A percentile compares a stretch with the other conserved stretches of the same genome.
These are phyloP conservation scores for Drosophila mojavensis DNA, from an alignment of 1,140 invertebrate species.

Conservation along the genomic window DNA sequence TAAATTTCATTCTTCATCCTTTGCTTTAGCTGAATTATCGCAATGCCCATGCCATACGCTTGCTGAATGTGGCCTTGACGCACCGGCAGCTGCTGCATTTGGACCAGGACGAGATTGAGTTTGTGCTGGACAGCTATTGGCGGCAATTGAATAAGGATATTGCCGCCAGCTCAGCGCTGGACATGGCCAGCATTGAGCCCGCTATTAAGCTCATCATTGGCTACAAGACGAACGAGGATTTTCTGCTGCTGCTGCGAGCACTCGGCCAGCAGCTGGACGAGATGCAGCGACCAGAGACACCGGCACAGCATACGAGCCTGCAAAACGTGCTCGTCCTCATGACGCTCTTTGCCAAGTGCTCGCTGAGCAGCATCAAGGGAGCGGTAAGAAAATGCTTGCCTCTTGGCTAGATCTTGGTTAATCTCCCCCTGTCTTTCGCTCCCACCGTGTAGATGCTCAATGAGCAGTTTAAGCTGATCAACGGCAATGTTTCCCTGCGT, in stretches of 20 bases:
- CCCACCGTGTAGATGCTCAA: slow-evolving; percentile 71
- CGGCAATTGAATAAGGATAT: slow-evolving; percentile 69
- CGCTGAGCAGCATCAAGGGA: slow-evolving; percentile 73
- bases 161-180: slow-evolving; percentile 13
- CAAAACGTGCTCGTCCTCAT: slow-evolving; percentile 63
- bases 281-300: slow-evolving; percentile 41
- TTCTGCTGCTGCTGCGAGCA: slow-evolving; percentile 57
- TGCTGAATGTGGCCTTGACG: slow-evolving; percentile 70
- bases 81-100: slow-evolving; percentile 70
- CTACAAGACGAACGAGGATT: slow-evolving; percentile 80
- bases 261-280: slow-evolving; percentile 41
- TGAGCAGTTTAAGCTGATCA: slow-evolving; percentile 74
- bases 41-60: slow-evolving; percentile 62
- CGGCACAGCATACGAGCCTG: slow-evolving; percentile 37
- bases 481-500: slow-evolving; percentile 42
- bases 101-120: slow-evolving; percentile 78
- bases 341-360: slow-evolving; percentile 65
- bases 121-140: slow-evolving; percentile 73
- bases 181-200: slow-evolving; percentile 50
- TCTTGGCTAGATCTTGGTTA: background rate
- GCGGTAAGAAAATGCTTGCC: slow-evolving; percentile 54
- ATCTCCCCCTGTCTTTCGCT: background rate
- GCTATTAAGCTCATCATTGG: slow-evolving; percentile 74
- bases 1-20: background rate
- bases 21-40: slow-evolving; percentile 64